Evolutionary conservation across 2,888 invertebrate species (phyloP).

Genomic region (Autographa gamma): DNA sequence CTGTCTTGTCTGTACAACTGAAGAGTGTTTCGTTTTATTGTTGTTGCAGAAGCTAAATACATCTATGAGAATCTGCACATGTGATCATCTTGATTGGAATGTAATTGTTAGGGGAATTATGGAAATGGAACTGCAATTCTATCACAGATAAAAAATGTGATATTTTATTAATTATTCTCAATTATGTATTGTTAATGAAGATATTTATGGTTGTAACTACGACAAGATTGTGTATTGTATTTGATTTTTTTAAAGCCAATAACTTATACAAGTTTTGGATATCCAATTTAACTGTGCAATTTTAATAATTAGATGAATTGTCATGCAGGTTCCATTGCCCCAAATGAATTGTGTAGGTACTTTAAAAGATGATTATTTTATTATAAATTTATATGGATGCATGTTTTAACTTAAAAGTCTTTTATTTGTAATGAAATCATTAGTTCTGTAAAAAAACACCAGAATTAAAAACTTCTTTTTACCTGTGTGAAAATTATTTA

Average conservation of each 20-base stretch:
- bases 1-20: slow-evolving; percentile 78
- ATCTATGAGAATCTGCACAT: slow-evolving; percentile 67
- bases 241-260: slow-evolving; percentile 48
- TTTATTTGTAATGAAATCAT: slow-evolving; percentile 59
- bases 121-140: slow-evolving; percentile 79
- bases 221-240: slow-evolving; percentile 65
- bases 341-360: slow-evolving; percentile 64
- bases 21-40: slow-evolving; percentile 78
- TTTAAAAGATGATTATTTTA: slow-evolving; percentile 54
- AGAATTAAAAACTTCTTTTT: slow-evolving; percentile 68
- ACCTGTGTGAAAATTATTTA: slow-evolving; percentile 69
- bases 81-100: slow-evolving; percentile 62
- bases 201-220: slow-evolving; percentile 64
- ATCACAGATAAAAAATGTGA: slow-evolving; percentile 86
- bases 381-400: slow-evolving; percentile 62
- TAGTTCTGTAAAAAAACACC: slow-evolving; percentile 58
- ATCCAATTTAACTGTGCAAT: slow-evolving; percentile 50
- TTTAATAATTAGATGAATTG: slow-evolving; percentile 58
- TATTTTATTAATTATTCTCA: slow-evolving; percentile 79
- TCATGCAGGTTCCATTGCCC: slow-evolving; percentile 84
- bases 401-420: slow-evolving; percentile 57
- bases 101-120: slow-evolving; percentile 69
- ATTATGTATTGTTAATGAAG: slow-evolving; percentile 73
- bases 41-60: slow-evolving; percentile 70
- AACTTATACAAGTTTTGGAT: slow-evolving; percentile 51